A percentile compares a stretch with the other conserved stretches of the same genome.
Evolutionary conservation across 2,113 vertebrate species (phyloP).

Genomic region (Nycticebus coucang): DNA sequence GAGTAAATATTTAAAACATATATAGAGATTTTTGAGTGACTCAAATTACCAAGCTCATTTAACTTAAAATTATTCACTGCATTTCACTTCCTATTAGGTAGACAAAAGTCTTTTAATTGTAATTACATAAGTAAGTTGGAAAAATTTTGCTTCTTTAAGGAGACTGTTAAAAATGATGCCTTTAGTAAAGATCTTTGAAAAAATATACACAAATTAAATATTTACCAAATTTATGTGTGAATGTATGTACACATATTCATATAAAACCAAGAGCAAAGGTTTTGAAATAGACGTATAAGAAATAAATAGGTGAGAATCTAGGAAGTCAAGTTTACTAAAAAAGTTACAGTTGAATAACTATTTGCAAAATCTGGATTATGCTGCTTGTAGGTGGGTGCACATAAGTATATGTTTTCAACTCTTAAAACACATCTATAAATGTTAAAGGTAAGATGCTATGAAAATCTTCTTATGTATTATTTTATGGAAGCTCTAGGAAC

Average conservation of each 20-base stretch:
- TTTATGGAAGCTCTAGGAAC: slow-evolving; percentile 44
- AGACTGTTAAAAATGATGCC: neutral
- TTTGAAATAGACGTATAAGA: neutral
- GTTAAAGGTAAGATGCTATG: slow-evolving; percentile 2
- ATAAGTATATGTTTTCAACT: neutral
- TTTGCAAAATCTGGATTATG: neutral
- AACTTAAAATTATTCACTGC: neutral
- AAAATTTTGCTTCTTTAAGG: neutral
- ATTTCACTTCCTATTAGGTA: neutral
- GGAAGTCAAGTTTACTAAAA: neutral
- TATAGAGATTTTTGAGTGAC: neutral
- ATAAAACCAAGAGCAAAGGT: neutral
- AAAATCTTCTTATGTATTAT: slow-evolving; percentile 43
- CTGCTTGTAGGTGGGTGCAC: neutral
- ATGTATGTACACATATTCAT: neutral
- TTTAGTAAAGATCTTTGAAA: slow-evolving; percentile 25
- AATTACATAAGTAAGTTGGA: neutral
- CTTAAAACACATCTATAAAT: slow-evolving; percentile 16
- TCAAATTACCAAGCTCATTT: slow-evolving; percentile 20
- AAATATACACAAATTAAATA: neutral
- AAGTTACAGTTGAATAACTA: neutral
- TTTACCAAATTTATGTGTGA: neutral
- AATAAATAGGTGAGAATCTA: neutral
- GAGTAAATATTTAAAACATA: neutral
- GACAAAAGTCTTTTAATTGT: neutral